These are phyloP conservation scores for Bombyx mandarina DNA, from an alignment of 1,140 invertebrate species.

Conservation along the genomic window DNA sequence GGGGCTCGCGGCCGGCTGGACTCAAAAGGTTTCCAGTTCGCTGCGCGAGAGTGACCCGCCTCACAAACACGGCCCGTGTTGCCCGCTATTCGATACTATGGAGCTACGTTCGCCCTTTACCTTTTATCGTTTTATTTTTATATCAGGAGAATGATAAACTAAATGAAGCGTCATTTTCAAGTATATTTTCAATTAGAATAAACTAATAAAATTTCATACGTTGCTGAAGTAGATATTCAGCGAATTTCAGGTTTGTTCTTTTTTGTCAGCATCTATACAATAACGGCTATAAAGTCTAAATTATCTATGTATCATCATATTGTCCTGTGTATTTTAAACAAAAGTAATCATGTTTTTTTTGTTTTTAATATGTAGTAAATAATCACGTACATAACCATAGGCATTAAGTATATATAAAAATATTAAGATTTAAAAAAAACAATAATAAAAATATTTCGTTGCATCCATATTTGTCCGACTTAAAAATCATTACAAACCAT, in stretches of 20 bases:
- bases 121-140: constrained; percentile 36
- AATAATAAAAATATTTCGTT: constrained; percentile 7
- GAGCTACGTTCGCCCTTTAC: constrained; percentile 39
- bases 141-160: constrained; percentile 2
- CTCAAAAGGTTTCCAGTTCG: constrained; percentile 64
- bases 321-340: no score
- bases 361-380: no score
- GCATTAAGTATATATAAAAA: neutral
- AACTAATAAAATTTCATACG: neutral
- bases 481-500: constrained; percentile 51
- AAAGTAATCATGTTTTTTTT: no score
- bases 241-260: no score
- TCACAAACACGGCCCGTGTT: constrained; percentile 56
- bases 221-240: no score
- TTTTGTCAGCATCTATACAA: no score
- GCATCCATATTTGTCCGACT: constrained; percentile 31
- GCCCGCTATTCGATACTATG: constrained; percentile 42
- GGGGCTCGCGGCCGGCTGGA: constrained; percentile 48
- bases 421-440: neutral
- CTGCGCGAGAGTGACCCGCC: constrained; percentile 64
- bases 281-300: no score
- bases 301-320: no score
- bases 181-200: constrained; percentile 2
- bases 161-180: neutral
- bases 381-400: neutral